These are phyloP conservation scores for Malthinus flaveolus DNA, from an alignment of 2,888 invertebrate genomes.

Conservation along the genomic window DNA sequence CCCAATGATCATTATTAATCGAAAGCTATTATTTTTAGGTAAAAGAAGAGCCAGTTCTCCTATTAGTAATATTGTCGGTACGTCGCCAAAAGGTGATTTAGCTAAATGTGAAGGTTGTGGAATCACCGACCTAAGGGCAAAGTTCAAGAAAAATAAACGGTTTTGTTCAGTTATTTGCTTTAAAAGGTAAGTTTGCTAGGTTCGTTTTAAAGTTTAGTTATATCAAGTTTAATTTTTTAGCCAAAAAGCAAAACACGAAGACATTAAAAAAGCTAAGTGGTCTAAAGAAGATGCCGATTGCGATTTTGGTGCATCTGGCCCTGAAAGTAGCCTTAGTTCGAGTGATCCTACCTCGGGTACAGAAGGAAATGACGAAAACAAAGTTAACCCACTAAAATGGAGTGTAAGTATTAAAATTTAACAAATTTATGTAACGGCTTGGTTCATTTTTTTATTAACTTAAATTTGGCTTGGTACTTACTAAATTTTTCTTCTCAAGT, in stretches of 20 bases:
- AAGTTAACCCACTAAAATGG: slow-evolving; percentile 68
- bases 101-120: slow-evolving; percentile 77
- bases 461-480: no score
- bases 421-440: slow-evolving; percentile 4
- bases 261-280: slow-evolving; percentile 47
- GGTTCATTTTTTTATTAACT: neutral
- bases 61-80: slow-evolving; percentile 47
- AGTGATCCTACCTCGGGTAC: slow-evolving; percentile 43
- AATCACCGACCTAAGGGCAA: slow-evolving; percentile 63
- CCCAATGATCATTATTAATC: neutral
- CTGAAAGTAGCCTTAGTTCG: slow-evolving; percentile 54
- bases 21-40: slow-evolving; percentile 49
- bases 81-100: slow-evolving; percentile 58
- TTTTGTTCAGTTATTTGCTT: slow-evolving; percentile 78
- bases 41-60: slow-evolving; percentile 56
- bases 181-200: slow-evolving; percentile 54
- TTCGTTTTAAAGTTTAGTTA: neutral
- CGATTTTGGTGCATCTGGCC: slow-evolving; percentile 53
- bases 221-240: slow-evolving; percentile 31
- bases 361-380: slow-evolving; percentile 53
- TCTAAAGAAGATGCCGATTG: slow-evolving; percentile 52
- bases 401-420: slow-evolving; percentile 54
- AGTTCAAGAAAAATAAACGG: slow-evolving; percentile 74
- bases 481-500: no score
- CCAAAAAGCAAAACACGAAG: slow-evolving; percentile 41